Conservation (phyloP, 37 sponge, comb jelly and placozoan genomes). For the Cladorhizidae sp. region DNA sequence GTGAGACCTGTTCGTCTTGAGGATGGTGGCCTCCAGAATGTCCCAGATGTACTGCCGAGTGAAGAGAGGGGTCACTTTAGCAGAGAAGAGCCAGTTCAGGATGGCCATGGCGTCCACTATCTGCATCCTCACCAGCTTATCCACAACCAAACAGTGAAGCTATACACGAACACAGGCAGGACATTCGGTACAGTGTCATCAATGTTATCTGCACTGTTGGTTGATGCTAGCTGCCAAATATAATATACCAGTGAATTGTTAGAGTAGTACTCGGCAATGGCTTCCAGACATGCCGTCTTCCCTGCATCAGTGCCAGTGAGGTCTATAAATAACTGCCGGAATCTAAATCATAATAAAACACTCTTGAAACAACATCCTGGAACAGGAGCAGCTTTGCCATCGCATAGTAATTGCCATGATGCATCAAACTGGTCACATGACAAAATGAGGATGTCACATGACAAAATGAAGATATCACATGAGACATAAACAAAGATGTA, state of each 20-base stretch:
- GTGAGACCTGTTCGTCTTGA: conserved; percentile 48
- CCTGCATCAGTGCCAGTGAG: conserved; percentile 40
- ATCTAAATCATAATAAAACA: conserved; percentile 29
- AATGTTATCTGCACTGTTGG: not conserved
- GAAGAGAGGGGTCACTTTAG: conserved; percentile 31
- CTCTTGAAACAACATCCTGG: too few relatives aligned
- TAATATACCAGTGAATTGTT: conserved; percentile 58
- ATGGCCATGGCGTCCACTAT: conserved; percentile 63
- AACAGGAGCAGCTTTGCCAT: too few relatives aligned
- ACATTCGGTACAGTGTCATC: not conserved
- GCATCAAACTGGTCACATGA: too few relatives aligned
- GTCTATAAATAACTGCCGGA: conserved; percentile 69
- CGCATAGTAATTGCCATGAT: too few relatives aligned
- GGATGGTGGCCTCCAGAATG: conserved; percentile 40
- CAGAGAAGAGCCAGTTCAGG: conserved; percentile 53
- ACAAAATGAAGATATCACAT: too few relatives aligned
- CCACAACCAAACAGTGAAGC: conserved; percentile 70
- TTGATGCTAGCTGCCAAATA: not conserved
- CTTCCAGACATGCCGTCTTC: conserved; percentile 50
- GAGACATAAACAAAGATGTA: too few relatives aligned
- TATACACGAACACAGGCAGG: not conserved
- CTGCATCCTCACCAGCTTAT: conserved; percentile 73
- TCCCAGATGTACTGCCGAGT: conserved; percentile 67
- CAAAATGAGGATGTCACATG: too few relatives aligned
- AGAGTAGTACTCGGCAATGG: conserved; percentile 66